Evolutionary conservation across 1,140 invertebrate species (phyloP).

Genomic region (Pinna nobilis): DNA sequence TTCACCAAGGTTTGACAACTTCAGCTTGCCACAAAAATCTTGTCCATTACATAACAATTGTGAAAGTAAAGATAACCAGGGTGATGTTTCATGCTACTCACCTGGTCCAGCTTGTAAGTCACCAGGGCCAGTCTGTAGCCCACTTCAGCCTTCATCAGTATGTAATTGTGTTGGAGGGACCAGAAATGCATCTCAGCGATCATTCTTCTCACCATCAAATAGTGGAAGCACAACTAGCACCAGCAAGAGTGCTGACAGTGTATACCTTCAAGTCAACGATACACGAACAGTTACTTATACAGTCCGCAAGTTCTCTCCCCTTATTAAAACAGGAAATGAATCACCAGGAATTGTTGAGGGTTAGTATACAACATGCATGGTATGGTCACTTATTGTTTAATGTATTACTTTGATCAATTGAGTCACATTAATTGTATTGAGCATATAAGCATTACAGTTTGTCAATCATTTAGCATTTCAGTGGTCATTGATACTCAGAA

Average conservation of each 20-base stretch:
- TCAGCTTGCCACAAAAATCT: slow-evolving; percentile 31
- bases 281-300: slow-evolving; percentile 70
- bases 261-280: slow-evolving; percentile 69
- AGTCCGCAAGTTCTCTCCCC: slow-evolving; percentile 63
- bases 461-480: too few relatives aligned
- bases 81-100: background rate
- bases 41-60: slow-evolving; percentile 16
- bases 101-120: slow-evolving; percentile 19
- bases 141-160: slow-evolving; percentile 1
- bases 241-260: slow-evolving; percentile 68
- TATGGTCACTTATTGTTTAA: too few relatives aligned
- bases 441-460: too few relatives aligned
- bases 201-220: slow-evolving; percentile 69
- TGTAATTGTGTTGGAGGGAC: slow-evolving; percentile 4
- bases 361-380: slow-evolving; percentile 31
- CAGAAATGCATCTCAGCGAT: slow-evolving; percentile 50
- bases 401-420: too few relatives aligned
- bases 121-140: slow-evolving; percentile 16
- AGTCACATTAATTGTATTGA: too few relatives aligned
- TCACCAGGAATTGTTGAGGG: slow-evolving; percentile 64
- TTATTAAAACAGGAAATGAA: slow-evolving; percentile 53
- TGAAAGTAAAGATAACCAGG: slow-evolving; percentile 20
- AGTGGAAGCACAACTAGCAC: slow-evolving; percentile 65
- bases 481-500: too few relatives aligned
- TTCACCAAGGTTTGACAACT: slow-evolving; percentile 11